phyloP scores from a whole-genome alignment of 2,797 vertebrate species.

The Nannoperca australis region DNA sequence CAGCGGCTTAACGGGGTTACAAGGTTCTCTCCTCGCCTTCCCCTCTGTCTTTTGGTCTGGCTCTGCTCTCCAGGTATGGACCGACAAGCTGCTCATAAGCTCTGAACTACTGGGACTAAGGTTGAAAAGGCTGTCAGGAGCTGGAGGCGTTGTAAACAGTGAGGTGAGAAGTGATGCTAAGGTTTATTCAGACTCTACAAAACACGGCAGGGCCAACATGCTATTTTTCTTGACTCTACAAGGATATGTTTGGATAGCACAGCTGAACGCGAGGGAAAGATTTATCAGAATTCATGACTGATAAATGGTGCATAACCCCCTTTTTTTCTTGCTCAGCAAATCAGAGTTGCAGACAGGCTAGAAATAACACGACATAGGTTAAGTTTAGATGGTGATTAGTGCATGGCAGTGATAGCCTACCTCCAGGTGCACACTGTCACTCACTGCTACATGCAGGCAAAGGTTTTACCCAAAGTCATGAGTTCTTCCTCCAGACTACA shows the following conservation, averaged over 20 bases:
- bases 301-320: constrained; percentile 19
- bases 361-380: constrained; percentile 33
- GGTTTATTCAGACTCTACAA: constrained; percentile 20
- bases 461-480: neutral
- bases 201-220: constrained; percentile 13
- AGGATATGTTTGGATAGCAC: constrained; percentile 51
- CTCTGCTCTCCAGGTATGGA: constrained; percentile 37
- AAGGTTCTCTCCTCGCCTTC: constrained; percentile 40
- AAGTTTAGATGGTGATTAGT: constrained; percentile 10
- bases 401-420: constrained; percentile 5
- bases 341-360: constrained; percentile 36
- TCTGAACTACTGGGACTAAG: constrained; percentile 10
- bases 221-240: constrained; percentile 53
- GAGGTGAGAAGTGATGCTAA: constrained; percentile 30
- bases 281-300: constrained; percentile 49
- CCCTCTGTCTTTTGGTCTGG: constrained; percentile 23
- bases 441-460: constrained; percentile 19
- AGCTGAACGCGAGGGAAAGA: constrained; percentile 41
- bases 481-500: constrained; percentile 81
- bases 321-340: constrained; percentile 37
- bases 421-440: constrained; percentile 35
- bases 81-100: neutral
- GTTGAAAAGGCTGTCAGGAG: constrained; percentile 15
- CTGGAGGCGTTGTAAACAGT: constrained; percentile 16
- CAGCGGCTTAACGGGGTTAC: constrained; percentile 51